Percentiles rank a stretch among this genome's conserved stretches.
Conservation (phyloP, 2,113 vertebrate species). For the Ciconia boyciana region DNA sequence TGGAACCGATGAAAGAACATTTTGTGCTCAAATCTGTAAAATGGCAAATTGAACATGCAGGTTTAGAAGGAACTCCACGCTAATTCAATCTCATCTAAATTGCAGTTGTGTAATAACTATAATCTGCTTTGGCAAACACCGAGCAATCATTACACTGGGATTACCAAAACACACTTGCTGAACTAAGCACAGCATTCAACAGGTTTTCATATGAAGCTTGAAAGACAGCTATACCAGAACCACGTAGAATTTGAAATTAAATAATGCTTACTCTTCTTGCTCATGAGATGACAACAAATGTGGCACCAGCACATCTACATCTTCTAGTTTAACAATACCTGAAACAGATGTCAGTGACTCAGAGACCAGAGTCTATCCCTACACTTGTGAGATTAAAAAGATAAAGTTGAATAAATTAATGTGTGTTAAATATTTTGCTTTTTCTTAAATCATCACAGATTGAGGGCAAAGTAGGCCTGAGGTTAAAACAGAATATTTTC, state of each 20-base stretch:
- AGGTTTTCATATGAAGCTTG: background rate
- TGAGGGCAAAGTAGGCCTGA: background rate
- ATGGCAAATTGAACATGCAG: rapidly evolving
- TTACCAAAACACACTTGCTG: background rate
- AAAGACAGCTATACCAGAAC: background rate
- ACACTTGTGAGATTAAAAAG: background rate
- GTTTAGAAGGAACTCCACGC: background rate
- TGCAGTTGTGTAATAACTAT: background rate
- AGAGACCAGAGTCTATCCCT: background rate
- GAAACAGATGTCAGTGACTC: background rate
- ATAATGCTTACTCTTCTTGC: background rate
- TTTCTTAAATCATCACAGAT: background rate
- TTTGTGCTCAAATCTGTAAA: background rate
- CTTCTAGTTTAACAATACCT: background rate
- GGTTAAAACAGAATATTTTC: background rate
- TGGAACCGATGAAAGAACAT: background rate
- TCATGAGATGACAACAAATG: background rate
- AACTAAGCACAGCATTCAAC: background rate
- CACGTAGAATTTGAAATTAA: rapidly evolving
- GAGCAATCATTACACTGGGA: background rate
- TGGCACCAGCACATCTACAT: background rate
- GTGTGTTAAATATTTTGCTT: background rate
- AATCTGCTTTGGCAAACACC: background rate
- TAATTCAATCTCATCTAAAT: background rate
- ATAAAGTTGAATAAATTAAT: background rate